phyloP scores from a whole-genome alignment of 2,797 vertebrate genomes.

The Cryptoprocta ferox region DNA sequence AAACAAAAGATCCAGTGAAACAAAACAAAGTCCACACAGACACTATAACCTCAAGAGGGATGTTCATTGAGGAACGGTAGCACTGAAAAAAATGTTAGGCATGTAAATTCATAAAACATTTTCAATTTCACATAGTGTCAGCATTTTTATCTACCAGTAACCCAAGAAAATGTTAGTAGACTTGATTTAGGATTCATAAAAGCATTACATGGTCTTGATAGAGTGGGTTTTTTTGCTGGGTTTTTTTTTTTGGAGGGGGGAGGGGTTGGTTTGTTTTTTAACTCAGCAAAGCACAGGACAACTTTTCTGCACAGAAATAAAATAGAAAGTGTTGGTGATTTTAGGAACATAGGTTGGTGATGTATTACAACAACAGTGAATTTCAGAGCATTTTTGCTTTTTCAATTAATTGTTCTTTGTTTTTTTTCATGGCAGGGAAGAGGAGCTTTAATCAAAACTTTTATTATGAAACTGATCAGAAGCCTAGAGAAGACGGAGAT shows the following conservation, averaged over 20 bases:
- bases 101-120: not conserved
- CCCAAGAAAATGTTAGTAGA: not conserved
- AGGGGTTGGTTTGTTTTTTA: not conserved
- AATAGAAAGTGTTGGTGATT: not conserved
- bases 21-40: not conserved
- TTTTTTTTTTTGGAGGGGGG: not conserved
- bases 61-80: not conserved
- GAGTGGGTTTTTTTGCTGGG: not conserved
- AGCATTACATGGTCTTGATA: not conserved
- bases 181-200: slow-evolving; percentile 38
- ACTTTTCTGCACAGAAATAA: not conserved
- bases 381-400: not conserved
- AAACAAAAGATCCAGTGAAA: not conserved
- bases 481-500: slow-evolving; percentile 75
- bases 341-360: slow-evolving; percentile 15
- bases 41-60: not conserved
- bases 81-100: not conserved
- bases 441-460: slow-evolving; percentile 83
- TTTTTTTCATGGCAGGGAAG: slow-evolving; percentile 83
- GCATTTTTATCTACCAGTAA: not conserved
- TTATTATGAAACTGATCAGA: slow-evolving; percentile 70
- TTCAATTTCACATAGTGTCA: not conserved
- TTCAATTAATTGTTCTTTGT: slow-evolving; percentile 65
- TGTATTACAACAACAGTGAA: not conserved
- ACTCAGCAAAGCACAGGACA: not conserved